phyloP scores from a whole-genome alignment of 2,888 invertebrate genomes.

The Chironomus riparius region DNA sequence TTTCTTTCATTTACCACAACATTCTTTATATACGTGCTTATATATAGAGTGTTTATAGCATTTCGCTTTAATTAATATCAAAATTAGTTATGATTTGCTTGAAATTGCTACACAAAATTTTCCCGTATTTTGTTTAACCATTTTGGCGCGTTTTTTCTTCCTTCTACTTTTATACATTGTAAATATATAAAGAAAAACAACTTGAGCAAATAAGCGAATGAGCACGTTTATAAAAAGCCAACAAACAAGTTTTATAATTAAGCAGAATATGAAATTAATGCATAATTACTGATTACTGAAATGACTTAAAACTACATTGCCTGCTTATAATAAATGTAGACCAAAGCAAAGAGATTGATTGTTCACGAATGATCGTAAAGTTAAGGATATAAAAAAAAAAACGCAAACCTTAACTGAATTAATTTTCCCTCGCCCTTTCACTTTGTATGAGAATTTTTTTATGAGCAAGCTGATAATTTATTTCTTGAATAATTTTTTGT shows the following conservation, averaged over 20 bases:
- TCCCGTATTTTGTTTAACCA: slow-evolving; percentile 13
- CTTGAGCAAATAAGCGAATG: neutral
- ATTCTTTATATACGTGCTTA: neutral
- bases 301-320: neutral
- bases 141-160: neutral
- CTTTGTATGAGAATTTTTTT: neutral
- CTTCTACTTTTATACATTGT: neutral
- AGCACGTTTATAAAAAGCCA: slow-evolving; percentile 16
- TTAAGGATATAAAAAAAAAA: neutral
- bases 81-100: slow-evolving; percentile 26
- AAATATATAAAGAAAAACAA: neutral
- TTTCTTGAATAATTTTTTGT: neutral
- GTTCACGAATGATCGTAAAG: neutral
- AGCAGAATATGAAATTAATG: slow-evolving; percentile 22
- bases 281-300: neutral
- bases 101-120: slow-evolving; percentile 10
- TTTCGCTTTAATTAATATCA: slow-evolving; percentile 19
- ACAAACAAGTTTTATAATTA: slow-evolving; percentile 24
- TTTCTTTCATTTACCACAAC: neutral
- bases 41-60: neutral
- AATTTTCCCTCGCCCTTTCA: neutral
- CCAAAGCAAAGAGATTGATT: neutral
- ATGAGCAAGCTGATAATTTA: neutral
- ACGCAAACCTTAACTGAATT: neutral
- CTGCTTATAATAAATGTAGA: neutral